Conservation (phyloP, 2,888 invertebrate genomes). For the Diarsia brunnea region DNA sequence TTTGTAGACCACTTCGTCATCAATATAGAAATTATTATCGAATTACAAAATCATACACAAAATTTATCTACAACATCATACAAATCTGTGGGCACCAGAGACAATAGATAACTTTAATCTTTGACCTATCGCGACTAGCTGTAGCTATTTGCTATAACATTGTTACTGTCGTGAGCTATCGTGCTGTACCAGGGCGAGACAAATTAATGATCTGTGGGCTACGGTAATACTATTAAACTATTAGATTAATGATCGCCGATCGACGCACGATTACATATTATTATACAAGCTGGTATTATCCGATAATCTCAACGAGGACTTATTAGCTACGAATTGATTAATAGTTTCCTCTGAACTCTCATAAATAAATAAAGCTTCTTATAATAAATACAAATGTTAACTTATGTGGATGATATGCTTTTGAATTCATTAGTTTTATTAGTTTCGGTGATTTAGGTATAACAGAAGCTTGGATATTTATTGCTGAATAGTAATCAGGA, state of each 20-base stretch:
- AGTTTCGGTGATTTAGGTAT: slow-evolving; percentile 20
- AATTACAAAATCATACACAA: slow-evolving; percentile 24
- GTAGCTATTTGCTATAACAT: slow-evolving; percentile 6
- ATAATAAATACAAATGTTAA: slow-evolving; percentile 18
- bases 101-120: slow-evolving; percentile 53
- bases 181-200: slow-evolving; percentile 26
- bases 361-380: slow-evolving; percentile 28
- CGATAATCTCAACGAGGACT: slow-evolving; percentile 43
- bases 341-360: slow-evolving; percentile 46
- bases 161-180: slow-evolving; percentile 6
- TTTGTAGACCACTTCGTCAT: slow-evolving; percentile 9
- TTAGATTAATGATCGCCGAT: slow-evolving; percentile 50
- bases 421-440: slow-evolving; percentile 28
- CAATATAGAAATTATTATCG: slow-evolving; percentile 21
- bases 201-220: slow-evolving; percentile 46
- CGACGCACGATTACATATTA: slow-evolving; percentile 37
- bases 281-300: slow-evolving; percentile 37
- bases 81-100: slow-evolving; percentile 29
- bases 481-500: neutral
- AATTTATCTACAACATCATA: slow-evolving; percentile 30
- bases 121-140: slow-evolving; percentile 26
- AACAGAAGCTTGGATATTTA: slow-evolving; percentile 17
- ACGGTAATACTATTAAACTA: slow-evolving; percentile 38
- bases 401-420: slow-evolving; percentile 19
- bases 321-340: slow-evolving; percentile 57